Evolutionary conservation across 2,797 vertebrate species (phyloP), one percentile per base, ranked within the genome.

Genomic region (Lerista edwardsae): DNA sequence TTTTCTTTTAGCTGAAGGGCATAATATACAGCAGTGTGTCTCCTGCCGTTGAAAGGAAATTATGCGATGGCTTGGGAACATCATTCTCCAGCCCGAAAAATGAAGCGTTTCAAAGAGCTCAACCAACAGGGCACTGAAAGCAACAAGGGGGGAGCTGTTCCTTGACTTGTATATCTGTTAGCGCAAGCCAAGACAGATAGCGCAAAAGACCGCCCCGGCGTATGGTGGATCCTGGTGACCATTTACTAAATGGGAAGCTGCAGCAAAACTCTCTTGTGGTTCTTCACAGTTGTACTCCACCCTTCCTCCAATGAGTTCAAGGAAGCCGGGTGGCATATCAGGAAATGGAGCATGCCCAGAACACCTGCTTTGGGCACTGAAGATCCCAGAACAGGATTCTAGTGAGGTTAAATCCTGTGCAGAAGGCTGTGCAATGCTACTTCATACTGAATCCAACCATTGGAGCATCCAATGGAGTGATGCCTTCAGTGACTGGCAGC

Each of bases 1-100:
- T 92, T 93, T 92, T 92, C 87, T 92, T 91, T 92, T 92, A 87
- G 86, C 89, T 93, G 91, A 92, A 93, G 90, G 89, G 91, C 90
- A 93, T 80, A 88, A 91, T 83, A 92, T 86, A 90, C 69, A 93
- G 85, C 90, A 83, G 69, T 21, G 80, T 86, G 83, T 87, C 84
- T 93, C 88, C 75, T 89, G 85, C 86, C 90, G 88, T 84, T 94
- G 88, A 87, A 92, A 84, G 85, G 80, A 93, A 93, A 88, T 91
- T 91, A 88, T 80, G 78, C 64, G 64, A 57, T 87, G 82, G 84
- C 72, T 79, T 90, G 86, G 79, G 89, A 92, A 84, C 83, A 90
- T 90, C 86, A 75, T 90, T 89, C 85, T 84, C 34, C 62, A 82
- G 27, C 34, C 86, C 81, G 9, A 17, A 0, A 79, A 86, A 85